These are phyloP conservation scores for Actinia equina DNA, from an alignment of 64 coral and sea anemone species.

Conservation along the genomic window DNA sequence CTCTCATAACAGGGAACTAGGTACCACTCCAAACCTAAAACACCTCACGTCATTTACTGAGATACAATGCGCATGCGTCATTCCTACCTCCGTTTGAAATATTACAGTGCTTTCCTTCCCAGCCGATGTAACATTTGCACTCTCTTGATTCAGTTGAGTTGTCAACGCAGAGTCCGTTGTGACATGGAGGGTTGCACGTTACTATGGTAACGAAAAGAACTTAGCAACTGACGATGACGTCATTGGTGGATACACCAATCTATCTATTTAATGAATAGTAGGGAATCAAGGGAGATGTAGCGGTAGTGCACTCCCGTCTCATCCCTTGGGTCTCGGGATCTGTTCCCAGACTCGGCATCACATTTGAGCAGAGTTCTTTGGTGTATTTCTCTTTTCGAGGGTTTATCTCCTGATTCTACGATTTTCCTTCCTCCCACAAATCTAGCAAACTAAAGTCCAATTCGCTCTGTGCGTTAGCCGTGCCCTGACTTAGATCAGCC, in stretches of 20 bases:
- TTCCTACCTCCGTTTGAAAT: constrained; percentile 67
- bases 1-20: neutral
- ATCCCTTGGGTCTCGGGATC: too few relatives aligned
- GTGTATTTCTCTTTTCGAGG: too few relatives aligned
- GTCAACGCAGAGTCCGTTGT: constrained; percentile 63
- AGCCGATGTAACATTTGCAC: constrained; percentile 79
- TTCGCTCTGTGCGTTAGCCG: too few relatives aligned
- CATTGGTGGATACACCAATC: neutral
- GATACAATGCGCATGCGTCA: neutral
- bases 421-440: too few relatives aligned
- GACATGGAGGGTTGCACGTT: constrained; percentile 62
- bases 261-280: too few relatives aligned
- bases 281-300: too few relatives aligned
- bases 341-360: too few relatives aligned
- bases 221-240: neutral
- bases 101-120: constrained; percentile 71
- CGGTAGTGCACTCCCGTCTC: too few relatives aligned
- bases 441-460: too few relatives aligned
- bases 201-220: constrained; percentile 22
- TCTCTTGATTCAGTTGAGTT: constrained; percentile 51
- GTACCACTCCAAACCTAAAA: neutral
- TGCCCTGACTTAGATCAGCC: too few relatives aligned
- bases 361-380: too few relatives aligned
- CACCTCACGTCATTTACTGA: neutral
- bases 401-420: too few relatives aligned